Percentiles rank a stretch among this genome's conserved stretches.
These are phyloP conservation scores for Papilio machaon DNA, from an alignment of 1,140 invertebrate species.

Conservation along the genomic window DNA sequence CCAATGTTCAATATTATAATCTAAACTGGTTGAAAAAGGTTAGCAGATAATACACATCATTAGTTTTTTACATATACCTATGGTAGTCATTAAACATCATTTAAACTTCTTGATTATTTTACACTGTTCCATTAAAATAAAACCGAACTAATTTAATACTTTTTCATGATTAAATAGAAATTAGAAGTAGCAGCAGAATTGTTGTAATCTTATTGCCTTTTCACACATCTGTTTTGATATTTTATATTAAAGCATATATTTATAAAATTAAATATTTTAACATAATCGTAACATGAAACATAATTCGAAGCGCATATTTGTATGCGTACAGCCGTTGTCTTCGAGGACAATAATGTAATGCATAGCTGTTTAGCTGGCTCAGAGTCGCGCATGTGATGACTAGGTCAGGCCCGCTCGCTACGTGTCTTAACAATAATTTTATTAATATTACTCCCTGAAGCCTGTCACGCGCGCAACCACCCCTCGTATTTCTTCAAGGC, in stretches of 20 bases:
- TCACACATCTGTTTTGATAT: too few species aligned
- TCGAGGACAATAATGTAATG: slow-evolving; percentile 48
- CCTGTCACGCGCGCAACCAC: slow-evolving; percentile 72
- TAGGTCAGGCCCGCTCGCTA: slow-evolving; percentile 62
- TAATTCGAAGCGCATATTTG: slow-evolving; percentile 19
- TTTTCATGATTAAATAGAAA: too few species aligned
- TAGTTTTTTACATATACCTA: too few species aligned
- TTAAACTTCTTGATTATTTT: neutral
- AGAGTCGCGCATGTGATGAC: slow-evolving; percentile 47
- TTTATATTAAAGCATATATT: neutral
- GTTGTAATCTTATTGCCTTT: too few species aligned
- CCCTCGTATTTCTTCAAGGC: slow-evolving; percentile 70
- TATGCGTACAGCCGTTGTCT: slow-evolving; percentile 32
- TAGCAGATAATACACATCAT: too few species aligned
- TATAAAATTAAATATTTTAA: neutral
- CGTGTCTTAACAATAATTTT: slow-evolving; percentile 79
- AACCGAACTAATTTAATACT: too few species aligned
- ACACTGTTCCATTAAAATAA: too few species aligned
- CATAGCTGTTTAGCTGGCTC: slow-evolving; percentile 45
- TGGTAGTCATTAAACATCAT: too few species aligned
- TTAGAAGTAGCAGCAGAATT: too few species aligned
- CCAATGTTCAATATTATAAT: slow-evolving; percentile 24
- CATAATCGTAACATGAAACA: slow-evolving; percentile 1
- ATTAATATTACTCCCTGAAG: slow-evolving; percentile 77
- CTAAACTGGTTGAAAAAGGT: too few species aligned